These are phyloP conservation scores for Percopsis transmontana DNA, from an alignment of 2,113 vertebrate genomes.

Conservation along the genomic window DNA sequence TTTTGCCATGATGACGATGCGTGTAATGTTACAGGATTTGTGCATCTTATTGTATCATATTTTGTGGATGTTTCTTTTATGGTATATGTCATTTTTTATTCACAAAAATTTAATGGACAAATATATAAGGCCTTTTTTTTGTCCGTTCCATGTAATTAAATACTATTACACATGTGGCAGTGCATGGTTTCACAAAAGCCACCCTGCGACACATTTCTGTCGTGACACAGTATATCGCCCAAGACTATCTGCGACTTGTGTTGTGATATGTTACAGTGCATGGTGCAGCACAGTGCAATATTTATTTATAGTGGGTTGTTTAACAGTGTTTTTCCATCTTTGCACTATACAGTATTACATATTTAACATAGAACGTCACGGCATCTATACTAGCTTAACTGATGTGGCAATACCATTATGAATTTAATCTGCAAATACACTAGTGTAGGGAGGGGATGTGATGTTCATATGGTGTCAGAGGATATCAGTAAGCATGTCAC, in stretches of 20 bases:
- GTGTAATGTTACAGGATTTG: not conserved
- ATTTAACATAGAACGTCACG: slow-evolving; percentile 1
- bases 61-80: slow-evolving; percentile 6
- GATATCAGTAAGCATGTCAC: slow-evolving; percentile 58
- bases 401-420: slow-evolving; percentile 44
- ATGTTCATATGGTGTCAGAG: slow-evolving; percentile 60
- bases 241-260: no score
- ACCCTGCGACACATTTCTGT: not conserved
- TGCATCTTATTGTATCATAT: not conserved
- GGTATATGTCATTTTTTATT: no score
- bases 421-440: slow-evolving; percentile 51
- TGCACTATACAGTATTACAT: not conserved
- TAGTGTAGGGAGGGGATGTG: slow-evolving; percentile 48
- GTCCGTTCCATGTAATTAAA: no score
- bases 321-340: not conserved
- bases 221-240: no score
- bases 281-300: no score
- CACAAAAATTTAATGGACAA: no score
- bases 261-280: no score
- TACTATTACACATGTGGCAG: not conserved
- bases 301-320: not conserved
- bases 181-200: not conserved
- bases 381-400: not conserved
- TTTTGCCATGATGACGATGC: not conserved
- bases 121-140: no score